Conservation (phyloP, 2,113 vertebrate genomes). For the Colistium nudipinnis region DNA sequence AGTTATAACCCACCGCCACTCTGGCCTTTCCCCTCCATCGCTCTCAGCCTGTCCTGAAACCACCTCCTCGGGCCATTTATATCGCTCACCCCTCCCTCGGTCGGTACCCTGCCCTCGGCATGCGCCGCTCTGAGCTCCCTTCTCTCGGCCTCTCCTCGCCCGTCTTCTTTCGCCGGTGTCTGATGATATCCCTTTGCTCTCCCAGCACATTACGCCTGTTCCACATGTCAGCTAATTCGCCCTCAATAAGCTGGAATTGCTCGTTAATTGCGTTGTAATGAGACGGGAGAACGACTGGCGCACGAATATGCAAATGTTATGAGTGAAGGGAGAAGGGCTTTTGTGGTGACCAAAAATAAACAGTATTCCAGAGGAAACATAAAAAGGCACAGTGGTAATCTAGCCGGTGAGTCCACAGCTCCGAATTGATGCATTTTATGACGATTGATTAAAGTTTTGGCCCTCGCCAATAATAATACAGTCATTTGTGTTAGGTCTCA, state of each 20-base stretch:
- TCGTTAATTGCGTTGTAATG: constrained; percentile 79
- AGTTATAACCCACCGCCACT: constrained; percentile 10
- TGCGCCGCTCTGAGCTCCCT: constrained; percentile 8
- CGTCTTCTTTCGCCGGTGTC: constrained; percentile 14
- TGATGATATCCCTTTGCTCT: constrained; percentile 47
- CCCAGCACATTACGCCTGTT: constrained; percentile 67
- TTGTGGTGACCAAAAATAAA: constrained; percentile 13
- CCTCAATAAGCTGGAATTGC: constrained; percentile 80
- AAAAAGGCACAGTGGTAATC: no score
- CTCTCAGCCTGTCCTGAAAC: constrained; percentile 11
- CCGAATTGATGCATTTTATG: constrained; percentile 12
- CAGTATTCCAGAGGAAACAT: not conserved
- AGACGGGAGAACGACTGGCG: constrained; percentile 65
- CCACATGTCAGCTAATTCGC: constrained; percentile 75
- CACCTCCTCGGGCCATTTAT: constrained; percentile 17
- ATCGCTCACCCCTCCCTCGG: not conserved
- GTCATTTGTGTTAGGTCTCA: not conserved
- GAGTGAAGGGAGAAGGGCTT: constrained; percentile 38
- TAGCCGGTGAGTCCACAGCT: no score
- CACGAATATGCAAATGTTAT: constrained; percentile 49
- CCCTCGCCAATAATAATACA: not conserved
- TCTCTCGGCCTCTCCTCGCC: not conserved
- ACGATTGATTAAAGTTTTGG: constrained; percentile 1
- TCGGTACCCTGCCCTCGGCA: constrained; percentile 10
- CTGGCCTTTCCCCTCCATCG: not conserved